A percentile compares a stretch with the other conserved stretches of the same genome.
phyloP scores from a whole-genome alignment of 2,113 vertebrate genomes.

The Lampris incognitus region DNA sequence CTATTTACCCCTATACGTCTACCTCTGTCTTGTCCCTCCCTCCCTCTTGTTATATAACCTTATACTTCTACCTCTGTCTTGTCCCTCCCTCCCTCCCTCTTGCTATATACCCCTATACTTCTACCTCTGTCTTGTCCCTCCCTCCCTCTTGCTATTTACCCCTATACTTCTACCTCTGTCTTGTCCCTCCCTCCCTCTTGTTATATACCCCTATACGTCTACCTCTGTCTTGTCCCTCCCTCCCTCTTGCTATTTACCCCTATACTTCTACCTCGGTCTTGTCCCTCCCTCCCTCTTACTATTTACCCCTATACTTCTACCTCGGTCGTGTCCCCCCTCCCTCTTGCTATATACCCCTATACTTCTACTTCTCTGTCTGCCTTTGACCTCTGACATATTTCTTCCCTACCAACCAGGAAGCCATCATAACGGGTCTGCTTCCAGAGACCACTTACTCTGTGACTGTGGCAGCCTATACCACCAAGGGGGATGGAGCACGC shows the following conservation, averaged over 20 bases:
- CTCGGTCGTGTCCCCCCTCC: neutral
- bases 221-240: neutral
- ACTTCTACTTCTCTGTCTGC: neutral
- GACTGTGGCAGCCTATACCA: constrained; percentile 93
- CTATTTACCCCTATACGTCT: too few species aligned
- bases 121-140: neutral
- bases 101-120: neutral
- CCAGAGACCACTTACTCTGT: constrained; percentile 94
- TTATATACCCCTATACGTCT: neutral
- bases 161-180: neutral
- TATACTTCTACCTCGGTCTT: neutral
- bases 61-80: too few species aligned
- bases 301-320: neutral
- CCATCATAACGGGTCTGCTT: constrained; percentile 87
- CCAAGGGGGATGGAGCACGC: constrained; percentile 93
- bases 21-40: too few species aligned
- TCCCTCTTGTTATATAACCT: too few species aligned
- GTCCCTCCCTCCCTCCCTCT: neutral
- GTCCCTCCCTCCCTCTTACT: neutral
- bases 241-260: neutral
- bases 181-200: neutral
- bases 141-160: neutral
- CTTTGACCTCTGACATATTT: neutral
- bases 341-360: too few species aligned
- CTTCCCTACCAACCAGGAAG: constrained; percentile 81